These are phyloP conservation scores for Hirtodrosophila duncani DNA, from an alignment of 2,888 invertebrate species.

Conservation along the genomic window DNA sequence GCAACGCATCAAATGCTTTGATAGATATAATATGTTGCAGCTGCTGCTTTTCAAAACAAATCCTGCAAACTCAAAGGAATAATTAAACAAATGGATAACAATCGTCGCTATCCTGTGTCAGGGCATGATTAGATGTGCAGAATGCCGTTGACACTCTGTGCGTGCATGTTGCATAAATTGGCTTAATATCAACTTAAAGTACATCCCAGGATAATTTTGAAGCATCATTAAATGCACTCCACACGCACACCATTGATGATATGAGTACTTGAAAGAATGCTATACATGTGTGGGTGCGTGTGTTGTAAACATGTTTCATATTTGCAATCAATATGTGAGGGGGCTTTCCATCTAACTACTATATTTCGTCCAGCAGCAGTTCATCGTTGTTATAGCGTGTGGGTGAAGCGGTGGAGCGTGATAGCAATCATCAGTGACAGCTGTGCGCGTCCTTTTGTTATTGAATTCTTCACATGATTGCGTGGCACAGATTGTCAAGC, in stretches of 20 bases:
- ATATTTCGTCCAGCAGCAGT: slow-evolving; percentile 38
- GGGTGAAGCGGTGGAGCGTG: slow-evolving; percentile 20
- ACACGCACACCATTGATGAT: slow-evolving; percentile 32
- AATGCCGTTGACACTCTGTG: too few relatives aligned
- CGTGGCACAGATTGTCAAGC: slow-evolving; percentile 57
- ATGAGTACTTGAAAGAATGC: slow-evolving; percentile 1
- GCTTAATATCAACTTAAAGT: slow-evolving; percentile 36
- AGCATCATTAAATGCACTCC: slow-evolving; percentile 47
- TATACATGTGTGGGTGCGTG: neutral
- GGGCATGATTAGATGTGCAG: too few relatives aligned
- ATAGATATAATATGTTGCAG: slow-evolving; percentile 60
- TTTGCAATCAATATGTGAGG: slow-evolving; percentile 57
- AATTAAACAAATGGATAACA: slow-evolving; percentile 57
- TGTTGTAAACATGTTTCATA: slow-evolving; percentile 45
- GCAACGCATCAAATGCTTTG: slow-evolving; percentile 49
- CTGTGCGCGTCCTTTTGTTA: slow-evolving; percentile 64
- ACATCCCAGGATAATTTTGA: slow-evolving; percentile 8
- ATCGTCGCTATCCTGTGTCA: too few relatives aligned
- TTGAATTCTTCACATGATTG: slow-evolving; percentile 73
- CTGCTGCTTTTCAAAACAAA: slow-evolving; percentile 12
- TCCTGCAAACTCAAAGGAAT: too few relatives aligned
- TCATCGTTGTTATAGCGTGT: slow-evolving; percentile 50
- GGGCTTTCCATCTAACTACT: slow-evolving; percentile 3
- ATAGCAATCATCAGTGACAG: slow-evolving; percentile 66
- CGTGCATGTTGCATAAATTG: slow-evolving; percentile 46